Conservation (phyloP, 2,888 invertebrate genomes). For the Ochropleura leucogaster region DNA sequence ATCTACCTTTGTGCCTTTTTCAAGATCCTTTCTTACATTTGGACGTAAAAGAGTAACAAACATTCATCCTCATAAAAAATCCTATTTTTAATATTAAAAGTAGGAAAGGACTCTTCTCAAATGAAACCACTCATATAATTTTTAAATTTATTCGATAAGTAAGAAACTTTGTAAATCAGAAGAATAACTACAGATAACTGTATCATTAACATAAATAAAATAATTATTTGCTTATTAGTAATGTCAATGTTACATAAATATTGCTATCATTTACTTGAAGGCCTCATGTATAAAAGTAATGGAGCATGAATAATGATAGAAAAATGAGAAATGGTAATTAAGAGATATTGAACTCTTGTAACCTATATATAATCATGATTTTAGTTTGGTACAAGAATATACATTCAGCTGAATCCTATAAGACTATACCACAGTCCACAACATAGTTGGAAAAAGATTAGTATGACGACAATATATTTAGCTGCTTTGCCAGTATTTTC, state of each 20-base stretch:
- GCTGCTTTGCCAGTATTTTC: background rate
- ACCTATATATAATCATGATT: background rate
- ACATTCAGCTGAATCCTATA: too few species aligned
- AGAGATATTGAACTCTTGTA: background rate
- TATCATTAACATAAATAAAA: conserved; percentile 45
- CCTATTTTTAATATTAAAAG: too few species aligned
- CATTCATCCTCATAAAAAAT: too few species aligned
- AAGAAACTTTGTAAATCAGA: conserved; percentile 53
- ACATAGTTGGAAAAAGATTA: too few species aligned
- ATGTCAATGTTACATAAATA: conserved; percentile 39
- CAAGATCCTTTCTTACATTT: too few species aligned
- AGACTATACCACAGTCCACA: too few species aligned
- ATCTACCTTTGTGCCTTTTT: too few species aligned
- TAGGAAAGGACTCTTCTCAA: background rate
- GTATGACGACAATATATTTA: background rate
- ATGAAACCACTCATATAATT: conserved; percentile 28
- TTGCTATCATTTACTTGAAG: conserved; percentile 51
- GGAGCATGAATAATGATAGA: background rate
- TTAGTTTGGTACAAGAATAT: conserved; percentile 21
- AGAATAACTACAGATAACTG: conserved; percentile 37
- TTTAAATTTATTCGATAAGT: conserved; percentile 50
- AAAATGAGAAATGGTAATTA: background rate
- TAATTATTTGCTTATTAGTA: conserved; percentile 48
- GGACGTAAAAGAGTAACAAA: too few species aligned
- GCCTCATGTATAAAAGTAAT: conserved; percentile 41